Percentiles rank a stretch among this genome's conserved stretches.
Evolutionary conservation across 1,140 invertebrate species (phyloP).

Genomic region (Listronotus bonariensis): DNA sequence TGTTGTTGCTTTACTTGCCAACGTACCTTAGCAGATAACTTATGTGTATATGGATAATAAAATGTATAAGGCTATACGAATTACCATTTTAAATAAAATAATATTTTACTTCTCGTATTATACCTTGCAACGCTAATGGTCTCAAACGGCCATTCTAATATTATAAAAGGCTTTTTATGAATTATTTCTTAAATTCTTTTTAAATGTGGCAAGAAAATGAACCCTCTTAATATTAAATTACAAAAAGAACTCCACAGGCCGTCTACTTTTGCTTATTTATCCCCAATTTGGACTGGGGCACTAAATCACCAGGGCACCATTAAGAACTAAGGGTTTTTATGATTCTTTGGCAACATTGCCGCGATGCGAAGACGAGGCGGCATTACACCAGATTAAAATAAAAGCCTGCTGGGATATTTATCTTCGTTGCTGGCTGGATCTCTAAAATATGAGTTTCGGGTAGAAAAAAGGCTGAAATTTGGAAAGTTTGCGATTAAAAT

Average conservation of each 20-base stretch:
- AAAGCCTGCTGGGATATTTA: conserved; percentile 5
- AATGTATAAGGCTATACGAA: too few relatives aligned
- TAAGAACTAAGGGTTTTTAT: conserved; percentile 7
- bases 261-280: conserved; percentile 15
- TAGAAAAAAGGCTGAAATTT: conserved; percentile 1
- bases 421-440: conserved; percentile 7
- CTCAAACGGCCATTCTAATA: too few relatives aligned
- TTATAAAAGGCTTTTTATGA: too few relatives aligned
- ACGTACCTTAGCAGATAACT: too few relatives aligned
- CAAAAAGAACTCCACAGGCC: neutral
- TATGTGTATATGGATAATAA: too few relatives aligned
- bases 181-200: too few relatives aligned
- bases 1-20: too few relatives aligned
- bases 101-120: too few relatives aligned
- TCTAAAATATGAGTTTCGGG: conserved; percentile 5
- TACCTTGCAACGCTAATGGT: too few relatives aligned
- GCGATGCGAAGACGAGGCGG: neutral
- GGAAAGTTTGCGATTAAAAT: neutral
- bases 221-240: neutral
- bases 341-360: conserved; percentile 2
- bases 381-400: conserved; percentile 9
- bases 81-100: too few relatives aligned
- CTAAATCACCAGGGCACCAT: conserved; percentile 11
- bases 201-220: neutral
- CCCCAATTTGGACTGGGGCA: conserved; percentile 3